Evolutionary conservation across 2,888 invertebrate species (phyloP).

Genomic region (Vannuccia rotundouncinata): DNA sequence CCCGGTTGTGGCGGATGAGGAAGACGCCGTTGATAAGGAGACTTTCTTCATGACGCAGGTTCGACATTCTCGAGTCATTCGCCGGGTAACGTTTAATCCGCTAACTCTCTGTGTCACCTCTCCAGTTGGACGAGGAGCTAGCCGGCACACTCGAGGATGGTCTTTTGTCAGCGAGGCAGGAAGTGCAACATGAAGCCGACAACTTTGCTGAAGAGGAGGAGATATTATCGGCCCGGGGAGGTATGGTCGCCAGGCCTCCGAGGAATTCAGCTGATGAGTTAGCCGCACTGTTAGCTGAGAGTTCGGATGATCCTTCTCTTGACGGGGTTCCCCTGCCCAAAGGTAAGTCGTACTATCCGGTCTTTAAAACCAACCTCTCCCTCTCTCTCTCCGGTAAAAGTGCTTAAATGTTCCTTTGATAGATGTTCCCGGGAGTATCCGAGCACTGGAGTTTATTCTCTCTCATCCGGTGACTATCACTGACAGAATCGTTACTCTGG

Average conservation of each 20-base stretch:
- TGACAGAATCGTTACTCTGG: background rate
- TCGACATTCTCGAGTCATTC: background rate
- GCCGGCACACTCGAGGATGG: background rate
- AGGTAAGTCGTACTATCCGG: no score
- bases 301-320: background rate
- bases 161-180: background rate
- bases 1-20: background rate
- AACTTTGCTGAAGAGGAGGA: background rate
- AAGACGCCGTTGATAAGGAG: background rate
- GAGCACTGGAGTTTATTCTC: background rate
- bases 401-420: no score
- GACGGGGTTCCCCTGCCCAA: background rate
- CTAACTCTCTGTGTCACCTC: no score
- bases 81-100: no score
- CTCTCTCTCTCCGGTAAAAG: no score
- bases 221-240: no score
- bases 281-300: background rate
- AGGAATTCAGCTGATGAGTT: background rate
- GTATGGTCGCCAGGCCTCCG: no score
- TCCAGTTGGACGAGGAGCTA: constrained; percentile 10
- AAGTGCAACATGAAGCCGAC: background rate
- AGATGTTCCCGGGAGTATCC: background rate
- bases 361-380: no score
- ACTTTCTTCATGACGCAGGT: constrained; percentile 8
- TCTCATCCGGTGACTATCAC: background rate